Conservation (phyloP, 2,888 invertebrate genomes). For the Cryptocheilus praepositus region DNA sequence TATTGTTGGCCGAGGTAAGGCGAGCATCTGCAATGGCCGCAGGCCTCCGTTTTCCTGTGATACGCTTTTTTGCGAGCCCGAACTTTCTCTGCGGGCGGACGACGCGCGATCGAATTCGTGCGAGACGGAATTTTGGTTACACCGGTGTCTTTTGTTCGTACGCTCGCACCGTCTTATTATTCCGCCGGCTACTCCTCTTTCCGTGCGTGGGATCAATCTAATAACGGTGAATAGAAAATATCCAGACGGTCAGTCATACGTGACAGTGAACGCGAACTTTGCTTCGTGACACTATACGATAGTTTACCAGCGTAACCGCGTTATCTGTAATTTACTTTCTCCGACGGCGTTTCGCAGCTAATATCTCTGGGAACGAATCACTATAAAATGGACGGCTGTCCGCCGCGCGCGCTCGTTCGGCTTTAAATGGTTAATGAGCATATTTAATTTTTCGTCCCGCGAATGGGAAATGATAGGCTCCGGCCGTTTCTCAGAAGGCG, state of each 20-base stretch:
- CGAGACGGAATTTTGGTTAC: too few relatives aligned
- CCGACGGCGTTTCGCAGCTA: slow-evolving; percentile 39
- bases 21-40: slow-evolving; percentile 62
- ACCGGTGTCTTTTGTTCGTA: too few relatives aligned
- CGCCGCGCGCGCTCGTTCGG: slow-evolving; percentile 19
- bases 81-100: slow-evolving; percentile 53
- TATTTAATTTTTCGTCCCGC: slow-evolving; percentile 27
- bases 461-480: slow-evolving; percentile 16
- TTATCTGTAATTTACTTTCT: slow-evolving; percentile 56
- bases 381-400: slow-evolving; percentile 30
- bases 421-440: slow-evolving; percentile 27
- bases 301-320: slow-evolving; percentile 34
- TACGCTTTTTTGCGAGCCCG: slow-evolving; percentile 41
- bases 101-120: too few relatives aligned
- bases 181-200: too few relatives aligned
- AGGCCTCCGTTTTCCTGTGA: not conserved
- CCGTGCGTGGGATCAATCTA: slow-evolving; percentile 5
- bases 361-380: slow-evolving; percentile 39
- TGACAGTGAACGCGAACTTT: slow-evolving; percentile 35
- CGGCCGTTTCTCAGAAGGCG: not conserved
- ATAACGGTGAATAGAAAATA: slow-evolving; percentile 12
- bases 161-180: too few relatives aligned
- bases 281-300: slow-evolving; percentile 29
- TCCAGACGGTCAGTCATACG: slow-evolving; percentile 16
- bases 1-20: slow-evolving; percentile 58